Conservation (phyloP, 2,888 invertebrate species). For the Athripsodes cinereus region DNA sequence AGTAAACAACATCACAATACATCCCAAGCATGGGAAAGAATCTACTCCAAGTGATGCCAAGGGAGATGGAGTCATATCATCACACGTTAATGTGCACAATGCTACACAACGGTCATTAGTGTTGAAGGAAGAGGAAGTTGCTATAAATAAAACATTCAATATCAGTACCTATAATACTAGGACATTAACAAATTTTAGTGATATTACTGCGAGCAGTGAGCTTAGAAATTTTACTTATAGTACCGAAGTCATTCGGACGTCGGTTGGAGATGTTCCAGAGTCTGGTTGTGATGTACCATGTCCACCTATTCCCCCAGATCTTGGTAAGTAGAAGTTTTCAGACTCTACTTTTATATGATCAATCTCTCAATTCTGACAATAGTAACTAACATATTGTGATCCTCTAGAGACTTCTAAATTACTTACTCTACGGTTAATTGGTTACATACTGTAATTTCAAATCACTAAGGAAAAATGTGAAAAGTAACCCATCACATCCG, state of each 20-base stretch:
- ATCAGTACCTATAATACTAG: not conserved
- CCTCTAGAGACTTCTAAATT: too few relatives aligned
- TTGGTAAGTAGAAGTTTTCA: too few relatives aligned
- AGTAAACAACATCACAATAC: conserved; percentile 6
- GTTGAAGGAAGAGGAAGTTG: not conserved
- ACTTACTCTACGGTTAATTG: too few relatives aligned
- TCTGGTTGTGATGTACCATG: conserved; percentile 22
- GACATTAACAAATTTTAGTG: not conserved
- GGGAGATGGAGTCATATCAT: not conserved
- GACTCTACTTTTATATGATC: too few relatives aligned
- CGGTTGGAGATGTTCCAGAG: not conserved
- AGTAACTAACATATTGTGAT: too few relatives aligned
- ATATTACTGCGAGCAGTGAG: not conserved
- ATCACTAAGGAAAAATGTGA: too few relatives aligned
- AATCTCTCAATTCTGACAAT: too few relatives aligned
- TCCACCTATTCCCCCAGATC: conserved; percentile 22
- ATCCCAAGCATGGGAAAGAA: not conserved
- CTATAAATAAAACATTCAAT: conserved; percentile 5
- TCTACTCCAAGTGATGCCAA: too few relatives aligned
- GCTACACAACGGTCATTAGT: conserved; percentile 13
- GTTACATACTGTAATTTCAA: too few relatives aligned
- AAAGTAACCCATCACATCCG: too few relatives aligned
- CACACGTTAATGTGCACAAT: conserved; percentile 21
- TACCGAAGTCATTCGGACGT: not conserved
- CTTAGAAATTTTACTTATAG: not conserved